Evolutionary conservation across 2,797 vertebrate species (phyloP), one percentile per base, ranked within the genome.

Genomic region (Scarus forsteni): DNA sequence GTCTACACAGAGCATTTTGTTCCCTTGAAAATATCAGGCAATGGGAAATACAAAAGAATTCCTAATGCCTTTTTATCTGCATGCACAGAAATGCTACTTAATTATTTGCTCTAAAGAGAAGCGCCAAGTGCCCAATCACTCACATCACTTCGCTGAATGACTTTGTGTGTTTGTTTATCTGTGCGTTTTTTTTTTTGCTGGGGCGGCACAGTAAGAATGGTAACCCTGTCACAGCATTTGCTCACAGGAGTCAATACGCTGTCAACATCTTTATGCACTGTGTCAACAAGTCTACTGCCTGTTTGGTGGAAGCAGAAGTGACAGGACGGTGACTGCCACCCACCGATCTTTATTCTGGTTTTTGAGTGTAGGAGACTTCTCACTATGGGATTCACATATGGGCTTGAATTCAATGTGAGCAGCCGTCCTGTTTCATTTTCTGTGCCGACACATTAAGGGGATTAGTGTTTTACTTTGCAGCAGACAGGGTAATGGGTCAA

Each of bases 51-150:
- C 61, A 78, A 77, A 76, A 67, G 40, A 66, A 74, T 81, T 85
- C 49, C 34, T 66, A 78, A 80, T 80, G 75, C 43, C 15, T 73
- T 63, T 85, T 85, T 79, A 82, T 83, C 75, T 55, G 69, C 64
- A 38, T 59, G 43, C 60, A 36, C 66, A 84, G 50, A 83, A 73
- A 87, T 27, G 7, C 34, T 67, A 78, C 72, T 85, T 90, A 83
- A 87, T 93, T 83, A 89, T 92, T 88, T 88, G 83, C 76, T 88
- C 54, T 77, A 69, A 70, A 81, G 59, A 76, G 53, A 75, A 73
- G 79, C 15, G 35, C 68, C 75, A 54, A 77, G 77, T 71, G 57
- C 58, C 82, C 79, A 73, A 79, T 80, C 72, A 70, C 73, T 79
- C 70, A 48, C 78, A 79, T 85, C 62, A 36, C 73, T 76, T 77